A percentile compares a stretch with the other conserved stretches of the same genome.
Evolutionary conservation across 2,113 vertebrate genomes (phyloP).

Genomic region (Megaceryle maxima): DNA sequence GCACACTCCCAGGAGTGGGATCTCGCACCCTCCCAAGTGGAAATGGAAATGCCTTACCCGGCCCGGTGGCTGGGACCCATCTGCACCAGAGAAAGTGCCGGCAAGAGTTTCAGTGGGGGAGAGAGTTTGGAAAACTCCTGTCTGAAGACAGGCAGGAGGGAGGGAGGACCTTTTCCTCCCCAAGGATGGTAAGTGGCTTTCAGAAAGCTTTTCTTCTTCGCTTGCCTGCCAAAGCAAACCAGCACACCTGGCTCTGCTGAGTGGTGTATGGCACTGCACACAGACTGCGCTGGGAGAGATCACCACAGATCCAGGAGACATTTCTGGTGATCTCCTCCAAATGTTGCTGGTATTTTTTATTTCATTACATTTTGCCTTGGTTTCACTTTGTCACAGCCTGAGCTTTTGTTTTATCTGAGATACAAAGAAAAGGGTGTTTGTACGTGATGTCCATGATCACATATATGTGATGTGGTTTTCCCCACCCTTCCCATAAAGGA

Average conservation of each 20-base stretch:
- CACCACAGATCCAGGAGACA: neutral
- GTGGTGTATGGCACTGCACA: neutral
- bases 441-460: neutral
- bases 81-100: neutral
- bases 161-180: constrained; percentile 30
- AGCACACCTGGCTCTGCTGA: constrained; percentile 17
- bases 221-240: neutral
- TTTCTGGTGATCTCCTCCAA: neutral
- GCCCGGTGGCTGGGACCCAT: neutral
- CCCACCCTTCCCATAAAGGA: neutral
- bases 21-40: neutral
- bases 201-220: constrained; percentile 46
- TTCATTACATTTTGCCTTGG: neutral
- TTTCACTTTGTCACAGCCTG: neutral
- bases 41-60: neutral
- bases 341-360: neutral
- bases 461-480: neutral
- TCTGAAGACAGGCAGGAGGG: constrained; percentile 28
- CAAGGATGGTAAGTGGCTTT: constrained; percentile 63
- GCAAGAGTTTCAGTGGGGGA: neutral
- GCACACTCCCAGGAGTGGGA: constrained; percentile 9
- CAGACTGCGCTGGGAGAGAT: neutral
- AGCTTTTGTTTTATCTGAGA: neutral
- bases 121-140: constrained; percentile 8
- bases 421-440: neutral